Conservation (phyloP, 1,140 invertebrate species). For the Drosophila subobscura region DNA sequence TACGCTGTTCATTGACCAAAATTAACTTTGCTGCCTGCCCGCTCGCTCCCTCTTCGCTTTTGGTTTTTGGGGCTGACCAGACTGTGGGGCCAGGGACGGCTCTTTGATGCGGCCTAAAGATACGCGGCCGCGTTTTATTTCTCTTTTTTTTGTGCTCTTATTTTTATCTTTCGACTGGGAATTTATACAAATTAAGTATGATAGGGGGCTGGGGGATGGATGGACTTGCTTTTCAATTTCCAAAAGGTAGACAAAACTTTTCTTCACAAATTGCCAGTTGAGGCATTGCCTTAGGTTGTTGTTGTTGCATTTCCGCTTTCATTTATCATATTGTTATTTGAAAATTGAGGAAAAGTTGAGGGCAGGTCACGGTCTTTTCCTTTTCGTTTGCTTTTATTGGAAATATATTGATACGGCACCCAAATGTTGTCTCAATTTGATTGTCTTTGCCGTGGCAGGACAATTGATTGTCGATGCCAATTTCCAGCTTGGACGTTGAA, state of each 20-base stretch:
- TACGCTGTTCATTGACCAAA: constrained; percentile 79
- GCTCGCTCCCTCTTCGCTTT: constrained; percentile 12
- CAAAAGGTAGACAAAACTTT: constrained; percentile 56
- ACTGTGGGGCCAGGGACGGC: constrained; percentile 1
- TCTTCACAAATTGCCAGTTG: constrained; percentile 67
- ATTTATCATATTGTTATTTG: constrained; percentile 68
- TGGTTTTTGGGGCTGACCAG: constrained; percentile 12
- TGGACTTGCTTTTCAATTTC: constrained; percentile 67
- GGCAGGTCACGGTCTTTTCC: constrained; percentile 25
- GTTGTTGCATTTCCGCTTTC: constrained; percentile 13
- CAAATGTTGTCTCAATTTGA: constrained; percentile 24
- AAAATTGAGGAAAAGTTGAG: constrained; percentile 39
- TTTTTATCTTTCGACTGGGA: constrained; percentile 45
- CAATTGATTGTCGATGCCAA: constrained; percentile 21
- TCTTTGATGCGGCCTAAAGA: constrained; percentile 58
- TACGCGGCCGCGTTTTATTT: constrained; percentile 46
- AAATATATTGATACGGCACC: constrained; percentile 16
- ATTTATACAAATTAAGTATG: constrained; percentile 71
- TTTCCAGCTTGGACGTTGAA: not conserved
- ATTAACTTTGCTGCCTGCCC: constrained; percentile 58
- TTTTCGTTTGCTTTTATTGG: constrained; percentile 28
- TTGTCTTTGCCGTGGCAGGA: constrained; percentile 17
- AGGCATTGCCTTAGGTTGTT: constrained; percentile 47
- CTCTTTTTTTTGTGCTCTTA: constrained; percentile 45
- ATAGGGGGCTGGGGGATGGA: constrained; percentile 32